Conservation (phyloP, 2,113 vertebrate genomes). For the Bufo bufo region DNA sequence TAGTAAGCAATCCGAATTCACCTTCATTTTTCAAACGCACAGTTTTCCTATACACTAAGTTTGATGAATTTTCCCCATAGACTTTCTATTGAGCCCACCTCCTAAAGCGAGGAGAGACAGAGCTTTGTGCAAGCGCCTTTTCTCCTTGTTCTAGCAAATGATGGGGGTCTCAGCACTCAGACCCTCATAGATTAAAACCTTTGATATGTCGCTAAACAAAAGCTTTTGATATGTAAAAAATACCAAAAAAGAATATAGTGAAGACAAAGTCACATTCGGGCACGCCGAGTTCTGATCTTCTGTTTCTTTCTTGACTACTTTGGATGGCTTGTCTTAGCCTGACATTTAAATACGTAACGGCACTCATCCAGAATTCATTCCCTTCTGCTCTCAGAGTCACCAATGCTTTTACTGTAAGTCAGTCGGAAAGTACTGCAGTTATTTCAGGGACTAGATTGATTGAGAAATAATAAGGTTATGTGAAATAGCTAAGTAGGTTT, state of each 20-base stretch:
- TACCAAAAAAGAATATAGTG: too few species aligned
- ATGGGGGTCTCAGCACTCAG: too few species aligned
- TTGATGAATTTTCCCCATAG: too few species aligned
- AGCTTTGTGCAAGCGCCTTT: too few species aligned
- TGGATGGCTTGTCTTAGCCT: slow-evolving; percentile 38
- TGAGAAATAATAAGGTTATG: slow-evolving; percentile 67
- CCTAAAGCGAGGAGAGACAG: too few species aligned
- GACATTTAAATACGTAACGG: slow-evolving; percentile 64
- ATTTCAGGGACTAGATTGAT: slow-evolving; percentile 56
- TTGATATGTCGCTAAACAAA: too few species aligned
- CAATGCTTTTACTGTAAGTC: slow-evolving; percentile 58
- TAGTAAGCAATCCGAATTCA: too few species aligned
- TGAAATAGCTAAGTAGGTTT: slow-evolving; percentile 56
- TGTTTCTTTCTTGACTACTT: background rate
- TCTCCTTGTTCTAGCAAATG: too few species aligned
- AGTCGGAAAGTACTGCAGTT: slow-evolving; percentile 60
- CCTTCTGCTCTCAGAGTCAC: slow-evolving; percentile 11
- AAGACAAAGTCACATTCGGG: background rate
- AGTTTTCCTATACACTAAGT: too few species aligned
- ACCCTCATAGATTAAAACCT: too few species aligned
- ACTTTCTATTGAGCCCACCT: too few species aligned
- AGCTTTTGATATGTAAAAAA: background rate
- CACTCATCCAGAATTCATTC: slow-evolving; percentile 58
- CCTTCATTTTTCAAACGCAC: too few species aligned
- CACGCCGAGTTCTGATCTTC: background rate